These are phyloP conservation scores for Temnothorax ravouxi DNA, from an alignment of 2,888 invertebrate species.

Conservation along the genomic window DNA sequence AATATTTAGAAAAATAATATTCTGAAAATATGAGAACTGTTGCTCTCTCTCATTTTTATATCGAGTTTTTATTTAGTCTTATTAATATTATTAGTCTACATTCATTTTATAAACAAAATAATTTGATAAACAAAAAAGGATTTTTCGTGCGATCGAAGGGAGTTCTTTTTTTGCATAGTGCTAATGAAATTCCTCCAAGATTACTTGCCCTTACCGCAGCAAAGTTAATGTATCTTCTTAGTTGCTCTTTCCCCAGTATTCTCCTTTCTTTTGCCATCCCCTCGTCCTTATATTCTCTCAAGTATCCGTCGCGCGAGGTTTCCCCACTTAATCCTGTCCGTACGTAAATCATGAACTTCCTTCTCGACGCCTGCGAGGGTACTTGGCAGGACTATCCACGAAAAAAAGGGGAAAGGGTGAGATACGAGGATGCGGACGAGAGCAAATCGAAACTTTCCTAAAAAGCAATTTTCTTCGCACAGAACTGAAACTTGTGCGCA, in stretches of 20 bases:
- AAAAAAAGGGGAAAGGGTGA: conserved; percentile 28
- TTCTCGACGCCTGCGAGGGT: conserved; percentile 70
- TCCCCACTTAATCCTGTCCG: conserved; percentile 68
- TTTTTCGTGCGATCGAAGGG: conserved; percentile 25
- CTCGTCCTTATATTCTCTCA: conserved; percentile 63
- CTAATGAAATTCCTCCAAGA: conserved; percentile 56
- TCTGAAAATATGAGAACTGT: background rate
- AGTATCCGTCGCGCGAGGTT: conserved; percentile 64
- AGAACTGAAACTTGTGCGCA: conserved; percentile 1
- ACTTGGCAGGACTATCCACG: conserved; percentile 61
- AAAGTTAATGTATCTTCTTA: conserved; percentile 58
- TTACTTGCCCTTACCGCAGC: conserved; percentile 47
- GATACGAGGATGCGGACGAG: conserved; percentile 9
- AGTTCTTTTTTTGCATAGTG: conserved; percentile 33
- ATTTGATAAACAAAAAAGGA: conserved; percentile 9
- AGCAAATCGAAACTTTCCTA: conserved; percentile 63
- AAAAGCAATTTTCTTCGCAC: conserved; percentile 29
- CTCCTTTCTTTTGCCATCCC: conserved; percentile 45
- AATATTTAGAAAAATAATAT: background rate
- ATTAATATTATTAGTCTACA: background rate
- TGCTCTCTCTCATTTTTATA: background rate
- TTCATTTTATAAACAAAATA: background rate
- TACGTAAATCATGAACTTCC: conserved; percentile 77
- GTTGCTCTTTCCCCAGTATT: conserved; percentile 42
- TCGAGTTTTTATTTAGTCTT: background rate